These are phyloP conservation scores for Poeciliopsis occidentalis DNA, from an alignment of 2,113 vertebrate species.

Conservation along the genomic window DNA sequence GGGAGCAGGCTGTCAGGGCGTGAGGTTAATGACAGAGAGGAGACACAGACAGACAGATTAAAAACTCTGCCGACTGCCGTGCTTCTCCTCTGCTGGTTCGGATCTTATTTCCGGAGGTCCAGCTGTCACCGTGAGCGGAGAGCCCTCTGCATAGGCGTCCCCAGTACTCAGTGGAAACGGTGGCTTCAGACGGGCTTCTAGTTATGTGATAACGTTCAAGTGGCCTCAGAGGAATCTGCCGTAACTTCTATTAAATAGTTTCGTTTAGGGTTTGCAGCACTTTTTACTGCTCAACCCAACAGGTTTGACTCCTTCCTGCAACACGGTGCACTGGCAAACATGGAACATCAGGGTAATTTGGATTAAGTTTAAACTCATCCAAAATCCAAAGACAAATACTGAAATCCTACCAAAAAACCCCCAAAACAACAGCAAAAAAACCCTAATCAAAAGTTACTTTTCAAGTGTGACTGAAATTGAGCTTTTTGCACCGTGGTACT, in stretches of 20 bases:
- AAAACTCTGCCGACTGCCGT: slow-evolving; percentile 61
- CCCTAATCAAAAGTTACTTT: too few species aligned
- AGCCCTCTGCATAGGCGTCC: slow-evolving; percentile 21
- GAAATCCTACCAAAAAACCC: too few species aligned
- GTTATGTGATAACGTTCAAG: slow-evolving; percentile 6
- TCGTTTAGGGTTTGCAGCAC: too few species aligned
- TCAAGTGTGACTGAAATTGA: too few species aligned
- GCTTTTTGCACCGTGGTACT: too few species aligned
- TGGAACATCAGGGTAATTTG: too few species aligned
- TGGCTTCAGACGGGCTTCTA: slow-evolving; percentile 19
- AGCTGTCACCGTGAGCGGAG: slow-evolving; percentile 46
- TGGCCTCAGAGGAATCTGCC: neutral
- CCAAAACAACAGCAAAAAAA: too few species aligned
- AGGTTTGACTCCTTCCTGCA: too few species aligned
- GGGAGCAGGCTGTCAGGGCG: slow-evolving; percentile 77
- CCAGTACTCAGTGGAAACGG: slow-evolving; percentile 15
- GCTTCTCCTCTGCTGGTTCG: slow-evolving; percentile 43
- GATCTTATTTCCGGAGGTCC: slow-evolving; percentile 51
- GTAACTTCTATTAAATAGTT: too few species aligned
- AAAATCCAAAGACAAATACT: too few species aligned
- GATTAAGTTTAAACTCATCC: too few species aligned
- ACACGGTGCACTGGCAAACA: too few species aligned
- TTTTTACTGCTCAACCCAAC: neutral
- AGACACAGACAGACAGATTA: slow-evolving; percentile 73
- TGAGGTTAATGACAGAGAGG: slow-evolving; percentile 80